Percentiles rank a stretch among this genome's conserved stretches.
Conservation (phyloP, 2,113 vertebrate genomes). For the Anolis carolinensis region DNA sequence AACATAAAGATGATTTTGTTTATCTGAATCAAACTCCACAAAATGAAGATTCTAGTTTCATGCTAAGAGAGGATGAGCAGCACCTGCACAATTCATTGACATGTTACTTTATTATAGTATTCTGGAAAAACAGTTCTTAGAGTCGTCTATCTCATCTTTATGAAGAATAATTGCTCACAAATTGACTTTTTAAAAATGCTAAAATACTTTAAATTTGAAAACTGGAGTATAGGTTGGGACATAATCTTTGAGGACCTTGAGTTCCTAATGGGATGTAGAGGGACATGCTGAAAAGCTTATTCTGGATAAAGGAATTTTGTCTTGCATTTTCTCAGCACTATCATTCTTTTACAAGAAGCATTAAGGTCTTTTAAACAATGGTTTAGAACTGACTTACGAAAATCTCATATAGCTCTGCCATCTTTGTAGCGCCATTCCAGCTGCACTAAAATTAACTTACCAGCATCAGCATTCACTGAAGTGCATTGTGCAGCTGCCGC, state of each 20-base stretch:
- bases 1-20: neutral
- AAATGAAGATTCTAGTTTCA: neutral
- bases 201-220: conserved; percentile 10
- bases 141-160: accelerated
- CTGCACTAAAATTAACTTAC: conserved; percentile 13
- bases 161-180: neutral
- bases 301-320: neutral
- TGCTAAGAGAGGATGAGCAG: neutral
- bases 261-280: too few species aligned
- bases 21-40: conserved; percentile 29
- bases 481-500: neutral
- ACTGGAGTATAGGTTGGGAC: neutral
- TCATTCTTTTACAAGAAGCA: neutral
- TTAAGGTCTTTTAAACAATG: neutral
- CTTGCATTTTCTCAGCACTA: neutral
- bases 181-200: conserved; percentile 25
- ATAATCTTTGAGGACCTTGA: neutral
- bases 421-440: conserved; percentile 11
- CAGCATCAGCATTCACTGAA: conserved; percentile 4
- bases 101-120: neutral
- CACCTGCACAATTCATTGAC: neutral
- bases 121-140: neutral
- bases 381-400: conserved; percentile 9
- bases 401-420: neutral
- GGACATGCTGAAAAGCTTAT: neutral